Conservation (phyloP, 2,888 invertebrate species). For the Pinctada fucata region DNA sequence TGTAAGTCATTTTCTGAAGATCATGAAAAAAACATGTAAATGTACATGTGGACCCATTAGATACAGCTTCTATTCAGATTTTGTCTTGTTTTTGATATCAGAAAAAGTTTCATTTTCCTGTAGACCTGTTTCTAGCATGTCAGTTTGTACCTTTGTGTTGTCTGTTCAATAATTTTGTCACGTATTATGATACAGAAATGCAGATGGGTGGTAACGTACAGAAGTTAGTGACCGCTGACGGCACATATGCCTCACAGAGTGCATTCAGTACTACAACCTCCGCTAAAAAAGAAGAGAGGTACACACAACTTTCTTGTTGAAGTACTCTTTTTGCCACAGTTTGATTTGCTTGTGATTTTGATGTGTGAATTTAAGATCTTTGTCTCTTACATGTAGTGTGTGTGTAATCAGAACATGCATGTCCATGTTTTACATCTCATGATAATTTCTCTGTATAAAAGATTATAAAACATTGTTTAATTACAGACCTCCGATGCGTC, state of each 20-base stretch:
- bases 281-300: constrained; percentile 73
- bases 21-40: neutral
- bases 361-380: too few relatives aligned
- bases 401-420: too few relatives aligned
- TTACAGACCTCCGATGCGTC: constrained; percentile 86
- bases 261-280: constrained; percentile 86
- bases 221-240: constrained; percentile 96
- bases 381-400: too few relatives aligned
- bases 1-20: neutral
- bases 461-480: neutral
- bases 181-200: constrained; percentile 52
- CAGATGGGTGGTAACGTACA: constrained; percentile 76
- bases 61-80: too few relatives aligned
- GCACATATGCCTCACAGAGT: constrained; percentile 98
- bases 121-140: too few relatives aligned
- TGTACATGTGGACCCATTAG: neutral
- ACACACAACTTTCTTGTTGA: neutral
- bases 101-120: too few relatives aligned
- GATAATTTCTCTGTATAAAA: too few relatives aligned
- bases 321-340: neutral
- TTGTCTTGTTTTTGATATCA: too few relatives aligned
- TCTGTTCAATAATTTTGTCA: too few relatives aligned
- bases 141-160: too few relatives aligned
- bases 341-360: too few relatives aligned
- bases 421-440: too few relatives aligned